Evolutionary conservation across 2,888 invertebrate species (phyloP), one percentile per base, ranked within the genome.

Genomic region (Ypsolopha sequella): DNA sequence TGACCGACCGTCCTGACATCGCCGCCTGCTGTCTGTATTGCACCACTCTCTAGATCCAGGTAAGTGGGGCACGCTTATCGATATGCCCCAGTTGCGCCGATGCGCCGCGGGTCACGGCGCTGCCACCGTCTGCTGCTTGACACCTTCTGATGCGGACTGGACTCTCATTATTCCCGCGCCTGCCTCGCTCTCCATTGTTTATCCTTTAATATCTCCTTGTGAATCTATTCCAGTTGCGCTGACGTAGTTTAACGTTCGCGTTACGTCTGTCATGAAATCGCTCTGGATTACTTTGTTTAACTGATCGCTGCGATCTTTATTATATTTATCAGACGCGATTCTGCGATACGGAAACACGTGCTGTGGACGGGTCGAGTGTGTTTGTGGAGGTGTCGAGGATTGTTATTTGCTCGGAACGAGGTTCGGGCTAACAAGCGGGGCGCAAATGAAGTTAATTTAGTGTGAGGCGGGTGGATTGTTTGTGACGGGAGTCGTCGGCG

Each of bases 1-100:
- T 24, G 69, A 62, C 77, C 62, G 89, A 84, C 71, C 87, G 88
- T 72, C 80, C 84, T 68, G 90, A 90, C 90, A 90, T 90, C 41
- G 34, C 50, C 41, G 10, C 36, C 36, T 41, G 45, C 51, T 7
- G 41, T 44, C 65, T 56, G 60, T 60, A 60, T 58, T 63, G 60
- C 59, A 58, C 43, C 51, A 53, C 50, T 57, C 66, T 54, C 64
- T 74, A 65, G 24, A 24, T 24, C 70, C 77, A 68, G 79, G 73
- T 78, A 78, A 82, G 68, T 81, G 75, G 84, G 84, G 58, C 82
- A 75, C 78, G 68, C 71, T 80, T 84, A 82, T 82, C 73, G 84
- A 82, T 81, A 77, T 80, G 85, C 70, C 84, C 85, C 77, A 81
- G 76, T 80, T 84, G 55, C 57, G 62, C 60, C 68, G 73, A 68